Evolutionary conservation across 2,888 invertebrate genomes (phyloP), one percentile per base, ranked within the genome.

Genomic region (Andricus quercusramuli): DNA sequence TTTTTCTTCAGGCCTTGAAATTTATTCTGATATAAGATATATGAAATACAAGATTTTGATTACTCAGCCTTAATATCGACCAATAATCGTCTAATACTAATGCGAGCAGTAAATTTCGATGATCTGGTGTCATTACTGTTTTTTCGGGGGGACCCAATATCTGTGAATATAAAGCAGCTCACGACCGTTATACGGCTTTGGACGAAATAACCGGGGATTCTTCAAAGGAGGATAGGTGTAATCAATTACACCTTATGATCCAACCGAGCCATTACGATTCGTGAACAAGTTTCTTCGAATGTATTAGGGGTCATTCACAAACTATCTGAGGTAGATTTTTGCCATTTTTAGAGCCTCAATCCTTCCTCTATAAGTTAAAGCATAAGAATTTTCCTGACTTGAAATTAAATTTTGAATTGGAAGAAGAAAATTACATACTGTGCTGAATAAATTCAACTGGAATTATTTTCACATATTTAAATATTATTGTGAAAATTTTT

Each of bases 121-220:
- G 59, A 59, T 59, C 59, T 59, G 59, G 20, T 59, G 59, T 59
- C 11, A 59, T 59, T 59, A 22, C 59, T 59, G 11, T 59, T 59
- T 59, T 59, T 59, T 59, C 22, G 22, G 3, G 59, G 56, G 59
- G 22, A 59, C 59, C 22, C 22, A 22, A 59, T 59, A 59, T 59
- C 59, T 59, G 59, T 59, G 59, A 59, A 59, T 59, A 59, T 59
- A 59, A 59, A 59, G 59, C 59, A 59, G 59, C 59, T 59, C 59
- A 59, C 59, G 59, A 59, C 59, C 59, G 59, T 59, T 59, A 59
- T 59, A 22, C 11, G 13, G 22, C 59, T 59, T 11, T 59, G 59
- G 22, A 59, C 59, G 59, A 59, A 56, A 59, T 59, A 22, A 59
- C 22, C 59, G 59, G 22, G 59, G 22, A 59, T 59, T 59, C 59